Conservation (phyloP, 2,113 vertebrate species). For the Mixornis gularis region DNA sequence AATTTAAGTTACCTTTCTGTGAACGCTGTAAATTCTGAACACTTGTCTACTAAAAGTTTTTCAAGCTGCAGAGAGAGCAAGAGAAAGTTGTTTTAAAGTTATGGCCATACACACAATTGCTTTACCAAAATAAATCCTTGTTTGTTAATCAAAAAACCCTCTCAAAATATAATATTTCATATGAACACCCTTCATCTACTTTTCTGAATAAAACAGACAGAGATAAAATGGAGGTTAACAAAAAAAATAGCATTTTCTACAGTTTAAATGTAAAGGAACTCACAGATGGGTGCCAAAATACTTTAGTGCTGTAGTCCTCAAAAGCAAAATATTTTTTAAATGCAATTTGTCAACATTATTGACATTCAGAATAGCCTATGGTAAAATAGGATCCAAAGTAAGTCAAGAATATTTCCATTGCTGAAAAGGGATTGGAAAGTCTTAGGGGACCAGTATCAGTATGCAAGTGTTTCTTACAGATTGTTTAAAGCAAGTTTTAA, state of each 20-base stretch:
- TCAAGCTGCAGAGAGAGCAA: slow-evolving; percentile 77
- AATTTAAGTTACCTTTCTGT: slow-evolving; percentile 84
- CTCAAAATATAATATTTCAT: neutral
- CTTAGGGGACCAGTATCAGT: neutral
- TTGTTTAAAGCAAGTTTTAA: neutral
- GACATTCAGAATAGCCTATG: neutral
- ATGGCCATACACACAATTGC: neutral
- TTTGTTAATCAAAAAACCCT: neutral
- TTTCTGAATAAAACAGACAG: neutral
- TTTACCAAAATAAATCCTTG: neutral
- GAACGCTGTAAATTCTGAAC: slow-evolving; percentile 88
- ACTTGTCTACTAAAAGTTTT: slow-evolving; percentile 87
- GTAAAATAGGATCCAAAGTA: neutral
- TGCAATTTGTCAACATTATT: neutral
- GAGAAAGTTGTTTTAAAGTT: neutral
- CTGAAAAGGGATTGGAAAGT: neutral
- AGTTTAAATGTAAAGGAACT: neutral
- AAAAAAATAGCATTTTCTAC: neutral
- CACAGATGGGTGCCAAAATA: neutral
- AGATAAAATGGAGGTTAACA: neutral
- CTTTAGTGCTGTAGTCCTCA: neutral
- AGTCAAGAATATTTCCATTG: neutral
- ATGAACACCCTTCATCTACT: neutral
- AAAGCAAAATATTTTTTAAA: neutral
- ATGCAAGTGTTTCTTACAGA: neutral